Conservation (phyloP, 2,797 vertebrate species). For the Bucorvus abyssinicus region DNA sequence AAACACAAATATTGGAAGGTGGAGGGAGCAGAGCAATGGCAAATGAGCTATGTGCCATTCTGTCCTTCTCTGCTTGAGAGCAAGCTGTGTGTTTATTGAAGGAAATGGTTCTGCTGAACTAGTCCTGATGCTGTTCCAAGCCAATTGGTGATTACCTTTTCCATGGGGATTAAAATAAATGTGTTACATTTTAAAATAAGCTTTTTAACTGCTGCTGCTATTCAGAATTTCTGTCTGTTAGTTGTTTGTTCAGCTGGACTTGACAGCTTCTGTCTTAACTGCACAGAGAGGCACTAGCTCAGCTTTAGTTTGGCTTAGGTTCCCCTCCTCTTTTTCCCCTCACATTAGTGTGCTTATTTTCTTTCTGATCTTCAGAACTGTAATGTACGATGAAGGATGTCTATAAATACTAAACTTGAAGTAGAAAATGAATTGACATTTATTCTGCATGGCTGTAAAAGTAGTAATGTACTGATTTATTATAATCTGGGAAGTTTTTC, state of each 20-base stretch:
- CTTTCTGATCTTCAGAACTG: slow-evolving; percentile 17
- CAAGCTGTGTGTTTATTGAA: slow-evolving; percentile 44
- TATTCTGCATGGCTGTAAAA: not conserved
- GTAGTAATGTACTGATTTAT: not conserved
- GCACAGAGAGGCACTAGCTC: not conserved
- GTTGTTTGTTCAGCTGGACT: slow-evolving; percentile 69
- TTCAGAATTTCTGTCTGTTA: slow-evolving; percentile 49
- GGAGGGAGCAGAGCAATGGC: slow-evolving; percentile 13
- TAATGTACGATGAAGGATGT: not conserved
- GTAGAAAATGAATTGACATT: not conserved
- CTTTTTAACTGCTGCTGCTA: slow-evolving; percentile 56
- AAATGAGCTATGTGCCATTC: slow-evolving; percentile 29
- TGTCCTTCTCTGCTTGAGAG: slow-evolving; percentile 33
- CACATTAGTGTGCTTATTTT: slow-evolving; percentile 30
- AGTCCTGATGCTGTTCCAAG: slow-evolving; percentile 56
- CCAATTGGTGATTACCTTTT: slow-evolving; percentile 58
- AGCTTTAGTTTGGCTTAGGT: slow-evolving; percentile 24
- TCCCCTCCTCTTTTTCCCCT: not conserved
- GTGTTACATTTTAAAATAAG: slow-evolving; percentile 60
- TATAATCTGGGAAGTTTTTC: not conserved
- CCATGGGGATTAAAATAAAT: slow-evolving; percentile 56
- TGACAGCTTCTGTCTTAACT: slow-evolving; percentile 47
- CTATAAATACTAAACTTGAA: slow-evolving; percentile 1
- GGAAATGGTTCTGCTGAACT: slow-evolving; percentile 66
- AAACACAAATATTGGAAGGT: slow-evolving; percentile 35